Conservation (phyloP, 2,888 invertebrate genomes). For the Lasioglossum malachurum region DNA sequence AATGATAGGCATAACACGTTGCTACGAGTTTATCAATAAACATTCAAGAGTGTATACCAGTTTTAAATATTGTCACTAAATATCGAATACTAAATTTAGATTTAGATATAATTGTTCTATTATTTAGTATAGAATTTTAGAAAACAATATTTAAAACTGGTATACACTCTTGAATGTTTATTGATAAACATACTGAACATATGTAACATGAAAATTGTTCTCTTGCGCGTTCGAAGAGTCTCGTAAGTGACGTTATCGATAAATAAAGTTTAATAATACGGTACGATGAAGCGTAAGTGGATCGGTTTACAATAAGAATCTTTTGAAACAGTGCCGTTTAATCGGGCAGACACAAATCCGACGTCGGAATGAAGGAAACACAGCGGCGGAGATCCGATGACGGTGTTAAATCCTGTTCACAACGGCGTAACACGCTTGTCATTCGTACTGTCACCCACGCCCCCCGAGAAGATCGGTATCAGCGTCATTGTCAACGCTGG, state of each 20-base stretch:
- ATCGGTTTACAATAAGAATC: not conserved
- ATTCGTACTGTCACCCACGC: conserved; percentile 54
- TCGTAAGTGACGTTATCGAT: not conserved
- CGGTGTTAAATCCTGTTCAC: conserved; percentile 55
- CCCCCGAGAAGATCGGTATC: conserved; percentile 58
- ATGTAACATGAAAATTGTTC: too few relatives aligned
- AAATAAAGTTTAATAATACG: not conserved
- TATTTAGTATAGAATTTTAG: too few relatives aligned
- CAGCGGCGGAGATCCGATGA: conserved; percentile 6
- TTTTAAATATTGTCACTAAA: too few relatives aligned
- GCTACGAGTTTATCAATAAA: too few relatives aligned
- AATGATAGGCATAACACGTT: too few relatives aligned
- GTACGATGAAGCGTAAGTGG: not conserved
- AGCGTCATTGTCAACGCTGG: conserved; percentile 31
- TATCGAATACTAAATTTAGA: too few relatives aligned
- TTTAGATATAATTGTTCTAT: too few relatives aligned
- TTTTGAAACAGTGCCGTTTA: not conserved
- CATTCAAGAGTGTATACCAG: too few relatives aligned
- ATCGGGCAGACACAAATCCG: conserved; percentile 29
- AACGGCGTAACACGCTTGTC: conserved; percentile 61
- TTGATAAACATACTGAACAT: too few relatives aligned
- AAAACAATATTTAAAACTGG: too few relatives aligned
- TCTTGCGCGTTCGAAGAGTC: not conserved
- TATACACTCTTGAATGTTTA: too few relatives aligned
- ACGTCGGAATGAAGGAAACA: not conserved